These are phyloP conservation scores for Zhengitettix transpicula DNA, from an alignment of 2,888 invertebrate species.

Conservation along the genomic window DNA sequence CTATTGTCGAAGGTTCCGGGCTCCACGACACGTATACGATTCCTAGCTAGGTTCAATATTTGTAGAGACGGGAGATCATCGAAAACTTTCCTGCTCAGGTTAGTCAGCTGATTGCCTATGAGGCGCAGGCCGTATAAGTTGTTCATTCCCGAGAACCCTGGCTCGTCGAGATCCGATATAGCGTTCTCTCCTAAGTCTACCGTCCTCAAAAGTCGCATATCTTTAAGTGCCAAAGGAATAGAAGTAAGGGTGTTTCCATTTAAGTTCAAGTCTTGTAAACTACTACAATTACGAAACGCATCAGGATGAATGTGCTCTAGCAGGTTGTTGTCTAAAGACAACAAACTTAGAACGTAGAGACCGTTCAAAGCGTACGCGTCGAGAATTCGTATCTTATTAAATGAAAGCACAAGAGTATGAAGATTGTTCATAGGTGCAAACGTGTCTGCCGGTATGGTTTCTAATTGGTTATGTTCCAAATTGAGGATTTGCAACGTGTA, in stretches of 20 bases:
- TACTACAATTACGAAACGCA: conserved; percentile 80
- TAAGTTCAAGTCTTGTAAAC: conserved; percentile 76
- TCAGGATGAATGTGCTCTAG: conserved; percentile 71
- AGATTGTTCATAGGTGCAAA: conserved; percentile 85
- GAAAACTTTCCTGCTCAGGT: conserved; percentile 64
- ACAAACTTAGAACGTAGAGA: conserved; percentile 65
- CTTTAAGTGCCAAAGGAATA: conserved; percentile 65
- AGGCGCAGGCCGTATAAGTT: conserved; percentile 76
- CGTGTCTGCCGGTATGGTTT: conserved; percentile 70
- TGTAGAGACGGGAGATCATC: conserved; percentile 64
- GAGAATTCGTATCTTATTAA: conserved; percentile 68
- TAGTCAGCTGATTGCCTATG: conserved; percentile 74
- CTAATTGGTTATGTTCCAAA: conserved; percentile 67
- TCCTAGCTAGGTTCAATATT: conserved; percentile 75
- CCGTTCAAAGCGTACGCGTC: conserved; percentile 79
- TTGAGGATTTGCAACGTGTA: conserved; percentile 75
- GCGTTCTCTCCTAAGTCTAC: conserved; percentile 85
- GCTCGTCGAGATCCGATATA: conserved; percentile 62
- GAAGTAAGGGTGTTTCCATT: conserved; percentile 70
- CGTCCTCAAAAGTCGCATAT: conserved; percentile 71
- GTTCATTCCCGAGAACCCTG: conserved; percentile 67
- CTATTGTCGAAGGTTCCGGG: conserved; percentile 66
- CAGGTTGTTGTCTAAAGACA: conserved; percentile 74
- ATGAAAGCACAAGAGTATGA: conserved; percentile 72
- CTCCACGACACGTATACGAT: conserved; percentile 61